Base-by-base conservation (phyloP, 2,888 invertebrate genomes). In the Neoaliturus tenellus region DNA sequence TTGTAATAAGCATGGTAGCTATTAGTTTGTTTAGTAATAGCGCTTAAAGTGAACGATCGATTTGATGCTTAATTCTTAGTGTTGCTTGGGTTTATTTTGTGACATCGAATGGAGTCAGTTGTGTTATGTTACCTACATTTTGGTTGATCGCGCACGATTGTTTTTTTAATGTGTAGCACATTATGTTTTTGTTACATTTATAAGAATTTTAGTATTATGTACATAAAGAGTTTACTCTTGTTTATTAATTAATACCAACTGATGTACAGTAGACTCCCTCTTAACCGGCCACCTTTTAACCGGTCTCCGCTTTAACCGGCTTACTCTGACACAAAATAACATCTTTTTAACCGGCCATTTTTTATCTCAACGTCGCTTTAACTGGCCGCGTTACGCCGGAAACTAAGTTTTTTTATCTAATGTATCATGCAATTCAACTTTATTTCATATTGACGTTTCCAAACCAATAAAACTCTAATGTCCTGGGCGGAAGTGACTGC, bases 171-270 rank as follows among this genome's bases (percentile, higher is more conserved):
- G 48, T 75, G 25, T 75, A 44, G 44, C 35, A 44, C 44, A 23
- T 28, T 25, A 20, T 71, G 35, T 71, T 71, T 71, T 71, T 75
- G 75, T 75, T 75, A 75, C 23, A 41, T 75, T 75, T 44, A 44
- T 75, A 75, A 71, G 75, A 28, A 25, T 23, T 75, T 75, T 55
- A 78, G 78, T 78, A 78, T 78, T 78, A 78, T 78, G 78, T 78
- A 78, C 28, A 78, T 78, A 78, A 25, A 55, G 39, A 78, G 51
- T 78, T 78, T 78, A 78, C 33, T 35, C 55, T 78, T 78, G 78
- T 78, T 78, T 78, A 31, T 48, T 48, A 39, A 48, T 44, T 10
- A 20, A 78, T 48, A 48, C 51, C 31, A 25, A 17, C 48, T n/a
- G n/a, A n/a, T n/a, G n/a, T n/a, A n/a, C n/a, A n/a, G n/a, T n/a